A percentile compares a stretch with the other conserved stretches of the same genome.
Evolutionary conservation across 53 echinoderm and acorn worm species (phyloP).

Genomic region (Stichopus horrens): DNA sequence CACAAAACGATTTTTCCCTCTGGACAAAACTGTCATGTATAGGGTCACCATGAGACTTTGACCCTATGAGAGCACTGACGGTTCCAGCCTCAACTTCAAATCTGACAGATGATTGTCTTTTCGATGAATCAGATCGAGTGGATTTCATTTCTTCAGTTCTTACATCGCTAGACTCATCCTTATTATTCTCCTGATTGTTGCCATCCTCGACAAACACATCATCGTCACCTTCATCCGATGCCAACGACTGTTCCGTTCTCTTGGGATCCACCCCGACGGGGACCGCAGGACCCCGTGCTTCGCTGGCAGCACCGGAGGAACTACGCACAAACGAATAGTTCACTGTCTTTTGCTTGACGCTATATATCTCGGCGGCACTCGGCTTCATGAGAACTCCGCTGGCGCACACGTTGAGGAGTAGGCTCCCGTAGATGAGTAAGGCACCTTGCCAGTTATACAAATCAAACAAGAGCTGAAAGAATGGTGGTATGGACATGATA

Average conservation of each 20-base stretch:
- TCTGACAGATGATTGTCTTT: constrained; percentile 1
- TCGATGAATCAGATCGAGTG: not conserved
- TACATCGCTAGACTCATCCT: not conserved
- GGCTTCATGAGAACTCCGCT: constrained; percentile 41
- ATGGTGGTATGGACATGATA: constrained; percentile 36
- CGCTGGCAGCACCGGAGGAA: not conserved
- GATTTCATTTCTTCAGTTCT: not conserved
- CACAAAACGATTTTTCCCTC: not conserved
- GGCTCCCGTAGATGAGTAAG: constrained; percentile 12
- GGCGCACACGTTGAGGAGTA: constrained; percentile 19
- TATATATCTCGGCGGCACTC: constrained; percentile 15
- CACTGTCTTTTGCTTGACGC: not conserved
- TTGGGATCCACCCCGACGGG: no score
- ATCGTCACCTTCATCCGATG: not conserved
- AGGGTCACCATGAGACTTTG: not conserved
- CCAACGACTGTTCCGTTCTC: no score
- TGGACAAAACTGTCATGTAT: not conserved
- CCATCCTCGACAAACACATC: not conserved
- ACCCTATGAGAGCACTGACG: not conserved
- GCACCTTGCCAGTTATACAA: constrained; percentile 34
- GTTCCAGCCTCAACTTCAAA: not conserved
- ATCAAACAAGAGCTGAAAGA: constrained; percentile 42
- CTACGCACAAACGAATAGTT: not conserved
- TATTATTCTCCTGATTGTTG: no score
- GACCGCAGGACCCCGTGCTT: no score